Evolutionary conservation across 1,140 invertebrate genomes (phyloP).

Genomic region (Trissolcus basalis): DNA sequence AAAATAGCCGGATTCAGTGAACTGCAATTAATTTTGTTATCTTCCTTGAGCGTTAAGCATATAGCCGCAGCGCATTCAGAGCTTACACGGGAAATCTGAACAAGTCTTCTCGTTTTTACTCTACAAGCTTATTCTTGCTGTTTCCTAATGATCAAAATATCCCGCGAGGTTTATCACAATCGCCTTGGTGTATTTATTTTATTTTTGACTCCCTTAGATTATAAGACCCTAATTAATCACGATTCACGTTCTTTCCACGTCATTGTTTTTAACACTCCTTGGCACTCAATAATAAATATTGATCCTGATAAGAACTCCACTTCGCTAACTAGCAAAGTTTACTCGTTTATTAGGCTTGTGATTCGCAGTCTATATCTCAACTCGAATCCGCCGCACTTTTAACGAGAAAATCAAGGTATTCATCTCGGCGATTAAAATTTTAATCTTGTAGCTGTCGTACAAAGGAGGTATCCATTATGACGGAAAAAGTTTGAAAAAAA

Average conservation of each 20-base stretch:
- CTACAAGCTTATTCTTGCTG: too few relatives aligned
- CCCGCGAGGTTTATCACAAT: too few relatives aligned
- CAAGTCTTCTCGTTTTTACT: constrained; percentile 1
- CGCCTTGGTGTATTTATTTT: too few relatives aligned
- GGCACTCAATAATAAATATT: constrained; percentile 41
- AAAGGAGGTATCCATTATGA: constrained; percentile 43
- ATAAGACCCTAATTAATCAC: too few relatives aligned
- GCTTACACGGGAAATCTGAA: constrained; percentile 25
- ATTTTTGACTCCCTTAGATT: too few relatives aligned
- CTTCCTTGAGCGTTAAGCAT: constrained; percentile 35
- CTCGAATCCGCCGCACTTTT: constrained; percentile 44
- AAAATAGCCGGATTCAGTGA: constrained; percentile 49
- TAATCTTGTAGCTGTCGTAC: constrained; percentile 45
- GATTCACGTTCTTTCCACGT: too few relatives aligned
- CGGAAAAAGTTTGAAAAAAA: constrained; percentile 21
- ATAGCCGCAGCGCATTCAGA: constrained; percentile 31
- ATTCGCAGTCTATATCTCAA: constrained; percentile 54
- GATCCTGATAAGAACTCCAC: constrained; percentile 42
- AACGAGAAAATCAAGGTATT: constrained; percentile 57
- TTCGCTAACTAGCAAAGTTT: constrained; percentile 49
- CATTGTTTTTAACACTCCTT: constrained; percentile 6
- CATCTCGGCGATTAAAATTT: constrained; percentile 56
- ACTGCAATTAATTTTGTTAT: constrained; percentile 58
- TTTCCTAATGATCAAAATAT: too few relatives aligned
- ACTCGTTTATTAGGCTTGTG: constrained; percentile 57